Base-by-base conservation (phyloP, 2,113 vertebrate genomes). In the Limanda limanda region DNA sequence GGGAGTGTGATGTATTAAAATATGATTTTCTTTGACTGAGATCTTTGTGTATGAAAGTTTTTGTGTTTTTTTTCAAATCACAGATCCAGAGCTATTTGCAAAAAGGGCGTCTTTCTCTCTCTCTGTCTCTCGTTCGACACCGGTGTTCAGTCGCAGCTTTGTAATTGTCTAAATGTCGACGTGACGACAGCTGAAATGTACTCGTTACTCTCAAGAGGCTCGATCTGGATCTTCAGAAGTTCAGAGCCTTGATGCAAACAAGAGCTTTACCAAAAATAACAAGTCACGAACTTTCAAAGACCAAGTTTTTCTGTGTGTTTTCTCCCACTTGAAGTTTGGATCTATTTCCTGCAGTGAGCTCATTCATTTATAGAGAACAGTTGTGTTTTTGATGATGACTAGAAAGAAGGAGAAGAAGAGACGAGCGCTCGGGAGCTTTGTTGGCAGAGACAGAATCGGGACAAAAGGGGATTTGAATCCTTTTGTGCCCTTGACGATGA, bases 191-290 rank as follows among this genome's bases (percentile, higher is more conserved):
- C 45, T 57, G 62, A 69, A 76, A 76, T 68, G 37, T 71, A 71
- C 83, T 73, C 69, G 83, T 71, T 77, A 67, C 68, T 84, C 88
- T 89, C 91, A 21, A 42, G 89, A 83, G 90, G 80, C 71, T 13
- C 8, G 71, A 84, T 78, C 85, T 78, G 68, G 20, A 60, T 88
- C 76, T 81, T 89, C 73, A 87, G 84, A 90, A 81, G 85, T 81
- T 48, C 59, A 63, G 64, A 72, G 76, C 81, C 88, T 88, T 91
- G 88, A 90, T 90, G 80, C 76, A 91, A 86, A 90, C 83, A 87
- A 86, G 80, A 81, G 83, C 83, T 90, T 83, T 81, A 87, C 89
- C 85, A 81, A 92, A 90, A 92, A 91, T 89, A 92, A 91, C 88
- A 90, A 37, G 37, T 24, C 40, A 74, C 77, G 85, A 86, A 83